phyloP scores from a whole-genome alignment of 2,113 vertebrate genomes.

The Chaetops frenatus region DNA sequence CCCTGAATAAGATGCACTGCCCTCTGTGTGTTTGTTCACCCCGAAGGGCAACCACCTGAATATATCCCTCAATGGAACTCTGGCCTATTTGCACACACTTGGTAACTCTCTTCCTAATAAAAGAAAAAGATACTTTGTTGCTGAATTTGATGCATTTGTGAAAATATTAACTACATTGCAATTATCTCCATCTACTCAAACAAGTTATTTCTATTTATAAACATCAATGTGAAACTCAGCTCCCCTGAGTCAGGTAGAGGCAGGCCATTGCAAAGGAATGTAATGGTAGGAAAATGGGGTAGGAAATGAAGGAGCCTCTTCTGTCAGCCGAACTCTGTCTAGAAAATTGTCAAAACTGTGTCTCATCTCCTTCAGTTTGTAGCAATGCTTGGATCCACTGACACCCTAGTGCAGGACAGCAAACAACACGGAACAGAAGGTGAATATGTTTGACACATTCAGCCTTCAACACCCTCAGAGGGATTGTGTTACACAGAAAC shows the following conservation, averaged over 20 bases:
- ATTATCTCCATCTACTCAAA: not conserved
- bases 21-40: not conserved
- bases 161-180: not conserved
- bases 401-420: not conserved
- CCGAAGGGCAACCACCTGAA: not conserved
- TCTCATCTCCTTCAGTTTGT: not conserved
- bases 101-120: not conserved
- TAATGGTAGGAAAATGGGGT: not conserved
- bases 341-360: not conserved
- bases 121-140: not conserved
- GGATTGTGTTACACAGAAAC: not conserved
- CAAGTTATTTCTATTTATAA: not conserved
- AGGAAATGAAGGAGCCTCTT: not conserved
- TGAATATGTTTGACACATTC: not conserved
- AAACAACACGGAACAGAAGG: not conserved
- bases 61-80: not conserved
- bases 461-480: not conserved
- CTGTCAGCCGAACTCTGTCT: not conserved
- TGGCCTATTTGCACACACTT: not conserved
- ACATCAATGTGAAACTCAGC: not conserved
- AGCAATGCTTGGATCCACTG: rapidly evolving
- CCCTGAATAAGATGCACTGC: not conserved
- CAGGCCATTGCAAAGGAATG: not conserved
- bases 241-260: not conserved
- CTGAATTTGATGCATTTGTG: not conserved